Percentiles rank a stretch among this genome's conserved stretches.
These are phyloP conservation scores for Chroicocephalus ridibundus DNA, from an alignment of 2,113 vertebrate species.

Conservation along the genomic window DNA sequence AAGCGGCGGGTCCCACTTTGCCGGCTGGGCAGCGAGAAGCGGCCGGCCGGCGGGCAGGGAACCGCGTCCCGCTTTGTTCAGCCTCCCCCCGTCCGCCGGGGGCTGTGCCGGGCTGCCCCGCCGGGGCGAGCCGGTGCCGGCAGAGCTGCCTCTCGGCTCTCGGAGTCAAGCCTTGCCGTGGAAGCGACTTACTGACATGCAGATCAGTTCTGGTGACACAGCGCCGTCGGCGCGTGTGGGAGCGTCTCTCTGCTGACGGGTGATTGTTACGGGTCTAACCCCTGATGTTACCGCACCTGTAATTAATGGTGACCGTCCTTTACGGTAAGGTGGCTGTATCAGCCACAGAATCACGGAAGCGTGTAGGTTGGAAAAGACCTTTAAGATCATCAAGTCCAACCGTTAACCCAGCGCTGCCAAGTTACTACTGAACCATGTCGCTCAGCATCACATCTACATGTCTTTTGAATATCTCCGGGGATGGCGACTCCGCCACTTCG, in stretches of 20 bases:
- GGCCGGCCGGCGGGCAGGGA: background rate
- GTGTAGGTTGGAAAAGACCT: background rate
- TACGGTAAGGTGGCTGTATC: background rate
- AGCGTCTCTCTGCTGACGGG: too few species aligned
- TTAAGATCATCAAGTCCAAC: background rate
- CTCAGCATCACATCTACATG: background rate
- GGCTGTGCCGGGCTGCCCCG: fast-evolving
- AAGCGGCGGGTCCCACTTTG: background rate
- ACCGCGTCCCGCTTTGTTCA: too few species aligned
- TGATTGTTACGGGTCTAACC: fast-evolving
- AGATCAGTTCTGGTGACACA: fast-evolving
- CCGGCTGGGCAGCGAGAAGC: too few species aligned
- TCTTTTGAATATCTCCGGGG: background rate
- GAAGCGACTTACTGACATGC: fast-evolving
- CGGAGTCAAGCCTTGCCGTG: too few species aligned
- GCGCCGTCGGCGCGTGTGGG: fast-evolving
- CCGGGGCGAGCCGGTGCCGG: too few species aligned
- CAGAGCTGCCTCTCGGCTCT: background rate
- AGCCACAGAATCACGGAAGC: fast-evolving
- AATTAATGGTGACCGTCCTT: fast-evolving
- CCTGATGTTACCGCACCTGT: fast-evolving
- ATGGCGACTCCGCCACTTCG: too few species aligned
- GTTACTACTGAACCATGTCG: background rate
- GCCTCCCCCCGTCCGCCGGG: fast-evolving
- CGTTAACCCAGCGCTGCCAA: background rate